Evolutionary conservation across 53 echinoderm and acorn worm genomes (phyloP).

Genomic region (Mesocentrotus franciscanus): DNA sequence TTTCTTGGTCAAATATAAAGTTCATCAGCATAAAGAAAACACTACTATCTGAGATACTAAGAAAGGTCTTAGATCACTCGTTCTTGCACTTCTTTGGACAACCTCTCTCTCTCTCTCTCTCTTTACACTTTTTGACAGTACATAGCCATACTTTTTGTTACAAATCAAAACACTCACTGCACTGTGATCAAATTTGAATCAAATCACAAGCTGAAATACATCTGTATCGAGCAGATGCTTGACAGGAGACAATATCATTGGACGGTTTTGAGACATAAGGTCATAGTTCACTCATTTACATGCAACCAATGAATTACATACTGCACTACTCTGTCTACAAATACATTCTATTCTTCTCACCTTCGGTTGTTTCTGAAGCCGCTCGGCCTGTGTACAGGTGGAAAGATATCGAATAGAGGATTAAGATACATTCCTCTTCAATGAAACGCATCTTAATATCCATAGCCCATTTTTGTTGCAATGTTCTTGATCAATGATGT

Average conservation of each 20-base stretch:
- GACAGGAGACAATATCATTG: background rate
- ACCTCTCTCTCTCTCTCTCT: background rate
- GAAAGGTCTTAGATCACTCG: too few relatives aligned
- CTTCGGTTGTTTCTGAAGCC: constrained; percentile 62
- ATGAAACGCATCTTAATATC: background rate
- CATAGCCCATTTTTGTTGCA: too few relatives aligned
- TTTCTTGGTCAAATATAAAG: too few relatives aligned
- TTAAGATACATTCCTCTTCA: background rate
- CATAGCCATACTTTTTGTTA: too few relatives aligned
- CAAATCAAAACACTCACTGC: too few relatives aligned
- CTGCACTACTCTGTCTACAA: background rate
- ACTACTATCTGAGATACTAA: too few relatives aligned
- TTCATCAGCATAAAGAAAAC: too few relatives aligned
- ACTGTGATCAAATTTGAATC: background rate
- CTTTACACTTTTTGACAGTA: background rate
- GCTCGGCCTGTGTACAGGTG: constrained; percentile 51
- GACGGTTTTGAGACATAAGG: background rate
- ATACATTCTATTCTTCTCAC: constrained; percentile 22
- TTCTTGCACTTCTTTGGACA: too few relatives aligned
- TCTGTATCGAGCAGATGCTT: background rate
- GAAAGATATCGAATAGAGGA: background rate
- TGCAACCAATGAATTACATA: background rate
- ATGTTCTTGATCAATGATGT: too few relatives aligned
- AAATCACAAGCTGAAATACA: background rate
- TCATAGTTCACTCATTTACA: background rate